Base-by-base conservation (phyloP, 2,113 vertebrate species). In the Stercorarius parasiticus region DNA sequence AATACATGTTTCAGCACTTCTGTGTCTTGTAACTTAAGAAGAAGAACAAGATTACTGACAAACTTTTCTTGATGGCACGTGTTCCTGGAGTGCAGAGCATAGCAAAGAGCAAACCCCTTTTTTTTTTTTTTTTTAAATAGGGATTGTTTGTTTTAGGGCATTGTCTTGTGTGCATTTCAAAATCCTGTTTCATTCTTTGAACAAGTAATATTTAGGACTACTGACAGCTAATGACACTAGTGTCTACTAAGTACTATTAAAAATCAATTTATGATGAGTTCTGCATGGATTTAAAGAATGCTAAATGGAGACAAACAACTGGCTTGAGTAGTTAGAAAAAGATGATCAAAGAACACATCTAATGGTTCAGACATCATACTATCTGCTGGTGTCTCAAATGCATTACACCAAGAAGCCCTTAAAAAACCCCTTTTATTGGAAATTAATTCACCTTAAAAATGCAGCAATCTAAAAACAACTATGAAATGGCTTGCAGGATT, bases 371-470 rank as follows among this genome's bases (percentile, higher is more conserved):
- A 82, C 53, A 82, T 61, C 71, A 80, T 43, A 65, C 56, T 77
- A 49, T 58, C 38, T 59, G 32, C 52, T 49, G 47, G 29, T 77
- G 52, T 81, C 92, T 83, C 59, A 90, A 93, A 86, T 34, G 55
- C 69, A 79, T 77, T 84, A 84, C 27, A 52, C 15, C 36, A 95
- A 20, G 10, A 86, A 78, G 26, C 40, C 72, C 61, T 88, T 74
- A 94, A 83, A 79, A 74, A 34, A 1, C 0, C 5, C 30, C 67
- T 86, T 93, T 86, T 89, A 90, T 83, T 84, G 74, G 88, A 90
- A 92, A 96, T 81, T 86, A 95, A 89, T 89, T 93, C 65, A 95
- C 42, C 65, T 94, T 89, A 78, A 90, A 64, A 83, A 95, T 30
- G n/a, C 42, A 88, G 59, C 36, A 90, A 67, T 76, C 74, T 96